A percentile compares a stretch with the other conserved stretches of the same genome.
Conservation (phyloP, 2,113 vertebrate genomes). For the Podiceps cristatus region DNA sequence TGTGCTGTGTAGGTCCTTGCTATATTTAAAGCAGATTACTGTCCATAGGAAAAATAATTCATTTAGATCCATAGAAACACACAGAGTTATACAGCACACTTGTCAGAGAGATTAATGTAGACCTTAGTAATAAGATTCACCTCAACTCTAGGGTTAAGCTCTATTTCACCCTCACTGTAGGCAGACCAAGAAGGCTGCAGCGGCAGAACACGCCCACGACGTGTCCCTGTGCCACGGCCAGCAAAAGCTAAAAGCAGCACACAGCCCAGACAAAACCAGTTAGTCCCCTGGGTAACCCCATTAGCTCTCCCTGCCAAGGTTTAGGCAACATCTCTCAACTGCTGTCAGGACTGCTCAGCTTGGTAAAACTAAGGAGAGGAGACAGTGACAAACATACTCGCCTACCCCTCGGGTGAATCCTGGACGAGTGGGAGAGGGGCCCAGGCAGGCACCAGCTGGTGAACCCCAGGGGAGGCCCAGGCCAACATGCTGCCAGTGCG, state of each 20-base stretch:
- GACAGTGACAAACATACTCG: neutral
- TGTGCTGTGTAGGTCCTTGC: neutral
- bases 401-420: neutral
- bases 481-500: neutral
- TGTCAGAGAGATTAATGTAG: neutral
- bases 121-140: slow-evolving; percentile 24
- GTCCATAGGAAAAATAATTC: neutral
- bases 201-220: neutral
- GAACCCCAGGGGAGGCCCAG: neutral
- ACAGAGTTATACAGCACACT: neutral
- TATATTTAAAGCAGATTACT: slow-evolving; percentile 47
- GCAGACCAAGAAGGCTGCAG: neutral
- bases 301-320: neutral
- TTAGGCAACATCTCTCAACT: neutral
- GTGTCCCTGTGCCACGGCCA: neutral
- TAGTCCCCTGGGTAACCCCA: neutral
- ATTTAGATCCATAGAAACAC: neutral
- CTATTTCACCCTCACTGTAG: neutral
- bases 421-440: neutral
- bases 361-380: neutral
- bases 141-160: slow-evolving; percentile 7
- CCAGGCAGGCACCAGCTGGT: neutral
- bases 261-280: neutral
- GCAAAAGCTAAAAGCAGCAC: neutral
- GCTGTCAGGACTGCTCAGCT: neutral